phyloP scores from a whole-genome alignment of 2,888 invertebrate genomes.

The Calephelis perditalis region DNA sequence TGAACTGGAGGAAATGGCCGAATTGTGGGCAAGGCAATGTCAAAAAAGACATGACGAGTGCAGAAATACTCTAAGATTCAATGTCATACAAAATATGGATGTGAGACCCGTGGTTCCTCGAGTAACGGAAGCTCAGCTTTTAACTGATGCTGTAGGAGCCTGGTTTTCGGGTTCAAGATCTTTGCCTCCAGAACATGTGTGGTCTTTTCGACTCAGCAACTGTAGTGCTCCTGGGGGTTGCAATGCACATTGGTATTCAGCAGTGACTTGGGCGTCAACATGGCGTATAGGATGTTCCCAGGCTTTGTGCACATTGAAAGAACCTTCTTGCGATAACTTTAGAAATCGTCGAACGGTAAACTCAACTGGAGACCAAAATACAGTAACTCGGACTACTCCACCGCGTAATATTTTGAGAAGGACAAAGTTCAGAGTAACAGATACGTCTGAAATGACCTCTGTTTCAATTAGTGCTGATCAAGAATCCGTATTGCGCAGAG shows the following conservation, averaged over 20 bases:
- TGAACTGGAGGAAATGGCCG: constrained; percentile 66
- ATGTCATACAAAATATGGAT: constrained; percentile 68
- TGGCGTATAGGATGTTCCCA: constrained; percentile 69
- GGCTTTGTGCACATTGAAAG: constrained; percentile 57
- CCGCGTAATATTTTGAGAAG: constrained; percentile 51
- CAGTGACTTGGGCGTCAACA: constrained; percentile 67
- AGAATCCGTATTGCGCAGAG: constrained; percentile 56
- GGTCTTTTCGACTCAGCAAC: constrained; percentile 56
- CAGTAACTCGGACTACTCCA: constrained; percentile 30
- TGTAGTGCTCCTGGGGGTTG: constrained; percentile 65
- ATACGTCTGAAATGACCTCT: constrained; percentile 38
- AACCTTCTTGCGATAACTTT: constrained; percentile 51
- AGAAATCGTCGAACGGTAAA: constrained; percentile 43
- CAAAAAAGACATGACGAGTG: constrained; percentile 72
- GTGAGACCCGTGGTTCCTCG: constrained; percentile 57
- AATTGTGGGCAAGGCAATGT: constrained; percentile 70
- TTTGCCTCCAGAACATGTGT: constrained; percentile 53
- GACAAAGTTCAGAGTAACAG: constrained; percentile 48
- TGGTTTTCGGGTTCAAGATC: constrained; percentile 68
- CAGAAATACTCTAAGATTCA: constrained; percentile 62
- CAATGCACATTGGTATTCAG: constrained; percentile 64
- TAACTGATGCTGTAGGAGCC: constrained; percentile 64
- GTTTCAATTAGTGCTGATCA: constrained; percentile 30
- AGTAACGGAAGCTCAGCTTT: constrained; percentile 62
- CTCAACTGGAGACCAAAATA: constrained; percentile 10